These are phyloP conservation scores for Chrysopilus asiliformis DNA, from an alignment of 2,888 invertebrate genomes.

Conservation along the genomic window DNA sequence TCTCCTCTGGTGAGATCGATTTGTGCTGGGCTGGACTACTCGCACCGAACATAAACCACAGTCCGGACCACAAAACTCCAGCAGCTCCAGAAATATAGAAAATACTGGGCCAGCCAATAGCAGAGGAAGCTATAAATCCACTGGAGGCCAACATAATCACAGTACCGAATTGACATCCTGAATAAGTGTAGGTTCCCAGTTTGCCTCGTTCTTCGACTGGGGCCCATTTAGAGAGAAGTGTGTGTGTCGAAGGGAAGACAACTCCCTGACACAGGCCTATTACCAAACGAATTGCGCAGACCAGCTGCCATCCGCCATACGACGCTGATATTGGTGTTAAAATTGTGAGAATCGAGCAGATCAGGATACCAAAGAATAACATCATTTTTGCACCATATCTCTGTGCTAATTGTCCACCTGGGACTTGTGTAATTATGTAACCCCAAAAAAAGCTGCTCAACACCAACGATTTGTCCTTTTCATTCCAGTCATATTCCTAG, in stretches of 20 bases:
- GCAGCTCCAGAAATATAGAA: slow-evolving; percentile 60
- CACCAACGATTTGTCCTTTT: slow-evolving; percentile 41
- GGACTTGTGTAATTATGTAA: slow-evolving; percentile 48
- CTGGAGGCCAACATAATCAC: slow-evolving; percentile 57
- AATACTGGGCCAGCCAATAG: slow-evolving; percentile 62
- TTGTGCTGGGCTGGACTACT: slow-evolving; percentile 48
- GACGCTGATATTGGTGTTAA: slow-evolving; percentile 54
- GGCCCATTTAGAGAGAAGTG: slow-evolving; percentile 55
- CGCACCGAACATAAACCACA: slow-evolving; percentile 49
- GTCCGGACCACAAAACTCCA: slow-evolving; percentile 46
- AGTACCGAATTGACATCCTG: slow-evolving; percentile 67
- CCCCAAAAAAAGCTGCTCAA: slow-evolving; percentile 58
- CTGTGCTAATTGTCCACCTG: slow-evolving; percentile 55
- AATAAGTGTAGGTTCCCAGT: slow-evolving; percentile 51
- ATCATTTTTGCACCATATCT: slow-evolving; percentile 56
- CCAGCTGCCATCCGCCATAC: slow-evolving; percentile 46
- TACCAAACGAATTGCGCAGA: slow-evolving; percentile 45
- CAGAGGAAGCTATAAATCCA: slow-evolving; percentile 54
- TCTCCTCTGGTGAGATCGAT: slow-evolving; percentile 48
- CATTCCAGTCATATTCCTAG: slow-evolving; percentile 47
- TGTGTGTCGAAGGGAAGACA: slow-evolving; percentile 52
- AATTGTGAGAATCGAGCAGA: slow-evolving; percentile 53
- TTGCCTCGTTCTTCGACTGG: slow-evolving; percentile 55
- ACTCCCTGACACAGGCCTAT: slow-evolving; percentile 57
- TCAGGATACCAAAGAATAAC: slow-evolving; percentile 39